Evolutionary conservation across 2,888 invertebrate species (phyloP), one percentile per base, ranked within the genome.

Genomic region (Hypsopygia costalis): DNA sequence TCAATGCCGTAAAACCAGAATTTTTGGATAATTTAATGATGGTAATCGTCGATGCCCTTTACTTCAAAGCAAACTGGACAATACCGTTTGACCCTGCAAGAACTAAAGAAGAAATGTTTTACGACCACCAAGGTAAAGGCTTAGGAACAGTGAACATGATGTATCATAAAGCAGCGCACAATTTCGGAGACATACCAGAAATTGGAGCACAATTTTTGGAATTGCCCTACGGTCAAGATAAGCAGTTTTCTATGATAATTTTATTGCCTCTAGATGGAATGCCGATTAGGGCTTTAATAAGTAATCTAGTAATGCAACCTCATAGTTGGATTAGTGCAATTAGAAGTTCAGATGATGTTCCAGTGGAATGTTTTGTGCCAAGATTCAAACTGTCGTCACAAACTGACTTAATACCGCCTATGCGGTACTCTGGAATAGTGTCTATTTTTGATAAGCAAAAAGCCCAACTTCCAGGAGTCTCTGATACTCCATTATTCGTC

Each of bases 61-160:
- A 90, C 63, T 94, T 94, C 63, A 93, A 93, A 78, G 94, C 94
- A 0, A 89, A 90, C 46, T 95, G 94, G 94, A 91, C 90, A 39
- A 69, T 81, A 28, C 92, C 93, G 0, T 94, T 94, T 49, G 92
- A 94, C 50, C 58, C 66, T 0, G 80, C 90, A 0, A 77, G 83
- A 7, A 94, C 94, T 0, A 85, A 67, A 29, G 56, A 64, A 7
- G 90, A 91, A 53, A 58, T 81, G 0, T 94, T 94, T 58, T 91
- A 90, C 51, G 89, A 93, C 57, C 91, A 90, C 4, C 81, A 90
- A 50, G 91, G 90, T 3, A 81, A 77, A 41, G 62, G 74, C 0
- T 72, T 90, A 16, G 91, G 91, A 3, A 66, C 88, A 25, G 93
- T 94, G 0, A 90, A 92, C 41, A 95, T 95, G 94, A 95, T 96